Evolutionary conservation across 2,888 invertebrate genomes (phyloP).

Genomic region (Nephrotoma flavescens): DNA sequence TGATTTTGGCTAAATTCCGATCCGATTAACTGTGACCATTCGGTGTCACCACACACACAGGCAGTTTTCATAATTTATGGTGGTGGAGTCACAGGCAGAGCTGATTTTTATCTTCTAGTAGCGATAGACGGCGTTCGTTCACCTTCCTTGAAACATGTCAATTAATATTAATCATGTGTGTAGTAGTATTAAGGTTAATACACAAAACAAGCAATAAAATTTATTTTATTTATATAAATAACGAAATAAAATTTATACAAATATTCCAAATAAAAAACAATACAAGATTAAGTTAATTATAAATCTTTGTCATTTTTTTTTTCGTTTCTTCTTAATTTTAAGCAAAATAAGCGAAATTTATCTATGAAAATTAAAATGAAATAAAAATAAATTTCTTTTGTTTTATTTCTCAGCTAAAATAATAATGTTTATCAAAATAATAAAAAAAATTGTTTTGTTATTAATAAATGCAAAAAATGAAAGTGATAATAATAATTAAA

Average conservation of each 20-base stretch:
- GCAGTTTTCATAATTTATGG: background rate
- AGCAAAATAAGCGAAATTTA: background rate
- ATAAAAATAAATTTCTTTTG: background rate
- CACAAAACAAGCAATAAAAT: background rate
- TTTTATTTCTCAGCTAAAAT: background rate
- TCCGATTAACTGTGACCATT: background rate
- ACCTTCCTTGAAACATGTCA: background rate
- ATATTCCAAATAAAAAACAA: background rate
- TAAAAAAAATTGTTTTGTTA: background rate
- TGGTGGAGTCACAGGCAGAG: background rate
- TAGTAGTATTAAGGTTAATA: background rate
- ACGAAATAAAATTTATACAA: background rate
- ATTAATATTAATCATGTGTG: background rate
- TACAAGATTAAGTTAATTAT: background rate
- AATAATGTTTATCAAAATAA: background rate
- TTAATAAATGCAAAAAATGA: background rate
- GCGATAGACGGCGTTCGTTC: no score
- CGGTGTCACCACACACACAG: background rate
- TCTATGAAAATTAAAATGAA: background rate
- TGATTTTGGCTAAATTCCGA: background rate
- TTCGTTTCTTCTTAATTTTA: background rate
- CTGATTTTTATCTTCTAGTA: background rate
- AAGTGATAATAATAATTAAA: background rate
- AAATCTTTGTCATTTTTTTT: background rate
- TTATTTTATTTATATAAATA: background rate